Conservation (phyloP, 2,888 invertebrate genomes). For the Stenoptilia bipunctidactyla region DNA sequence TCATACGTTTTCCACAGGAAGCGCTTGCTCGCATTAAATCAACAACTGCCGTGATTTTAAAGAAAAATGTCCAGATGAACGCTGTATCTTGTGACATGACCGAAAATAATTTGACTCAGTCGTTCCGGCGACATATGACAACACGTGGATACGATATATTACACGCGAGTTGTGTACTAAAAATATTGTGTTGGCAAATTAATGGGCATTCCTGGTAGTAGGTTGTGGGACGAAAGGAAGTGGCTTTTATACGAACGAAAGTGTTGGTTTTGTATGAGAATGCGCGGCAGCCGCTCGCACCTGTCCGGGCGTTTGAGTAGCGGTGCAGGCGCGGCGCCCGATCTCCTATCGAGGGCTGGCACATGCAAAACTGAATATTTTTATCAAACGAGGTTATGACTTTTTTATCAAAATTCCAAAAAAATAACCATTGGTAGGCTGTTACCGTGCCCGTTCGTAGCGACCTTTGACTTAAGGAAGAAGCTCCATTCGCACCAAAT, state of each 20-base stretch:
- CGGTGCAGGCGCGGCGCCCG: constrained; percentile 16
- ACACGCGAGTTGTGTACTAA: constrained; percentile 69
- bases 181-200: constrained; percentile 73
- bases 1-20: constrained; percentile 43
- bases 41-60: constrained; percentile 61
- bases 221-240: constrained; percentile 70
- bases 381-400: no score
- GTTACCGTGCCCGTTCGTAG: no score
- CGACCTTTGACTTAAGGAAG: no score
- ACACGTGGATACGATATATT: constrained; percentile 71
- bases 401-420: no score
- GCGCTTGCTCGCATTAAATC: constrained; percentile 43
- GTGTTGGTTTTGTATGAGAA: constrained; percentile 68
- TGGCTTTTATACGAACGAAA: constrained; percentile 70
- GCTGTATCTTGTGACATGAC: constrained; percentile 69
- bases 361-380: not conserved
- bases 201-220: constrained; percentile 70
- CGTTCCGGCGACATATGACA: constrained; percentile 67
- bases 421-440: no score
- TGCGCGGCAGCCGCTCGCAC: constrained; percentile 65
- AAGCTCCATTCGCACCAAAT: no score
- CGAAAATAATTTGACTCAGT: constrained; percentile 72
- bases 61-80: constrained; percentile 68
- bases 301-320: constrained; percentile 46
- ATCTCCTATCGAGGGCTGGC: constrained; percentile 20